Evolutionary conservation across 2,797 vertebrate species (phyloP), one percentile per base, ranked within the genome.

Genomic region (Carduelis carduelis): DNA sequence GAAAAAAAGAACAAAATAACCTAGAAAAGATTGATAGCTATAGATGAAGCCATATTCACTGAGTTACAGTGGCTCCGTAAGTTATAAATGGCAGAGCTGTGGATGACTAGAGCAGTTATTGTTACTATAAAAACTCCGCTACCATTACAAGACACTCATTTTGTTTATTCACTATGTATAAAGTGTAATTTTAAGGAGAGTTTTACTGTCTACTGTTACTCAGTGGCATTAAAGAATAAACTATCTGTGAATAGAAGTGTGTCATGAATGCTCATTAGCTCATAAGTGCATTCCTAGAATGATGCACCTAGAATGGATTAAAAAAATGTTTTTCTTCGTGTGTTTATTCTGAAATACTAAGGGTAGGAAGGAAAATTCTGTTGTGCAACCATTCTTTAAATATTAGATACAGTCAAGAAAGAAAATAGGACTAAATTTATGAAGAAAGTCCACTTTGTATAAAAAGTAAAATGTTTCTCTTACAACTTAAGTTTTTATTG

Each of bases 121-220:
- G 32, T 61, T 84, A 79, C 80, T 61, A 83, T 93, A 93, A 94
- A 90, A 93, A 19, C 46, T 46, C 72, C 1, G 3, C 56, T 66
- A 69, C 39, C 23, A 34, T 90, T 92, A 63, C 47, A 79, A 95
- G 60, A 56, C 26, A 52, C 14, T 63, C 1, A 6, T 72, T 91
- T 90, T 76, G 81, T 93, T 90, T 86, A 56, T 91, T 96, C 0
- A 0, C 59, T 72, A 69, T 34, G 7, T 52, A 46, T 70, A 53
- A 91, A 83, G 17, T 69, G 30, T 66, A 90, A 89, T 74, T 79
- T 93, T 93, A 83, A 94, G 30, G 41, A 60, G 22, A 46, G 17
- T 59, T 96, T 93, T 96, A 82, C 21, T 79, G 28, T 77, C 66
- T 66, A 50, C 70, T 59, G 65, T 84, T 87, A 79, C 71, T 80